Conservation (phyloP, 2,797 vertebrate species). For the Remorina albescens region DNA sequence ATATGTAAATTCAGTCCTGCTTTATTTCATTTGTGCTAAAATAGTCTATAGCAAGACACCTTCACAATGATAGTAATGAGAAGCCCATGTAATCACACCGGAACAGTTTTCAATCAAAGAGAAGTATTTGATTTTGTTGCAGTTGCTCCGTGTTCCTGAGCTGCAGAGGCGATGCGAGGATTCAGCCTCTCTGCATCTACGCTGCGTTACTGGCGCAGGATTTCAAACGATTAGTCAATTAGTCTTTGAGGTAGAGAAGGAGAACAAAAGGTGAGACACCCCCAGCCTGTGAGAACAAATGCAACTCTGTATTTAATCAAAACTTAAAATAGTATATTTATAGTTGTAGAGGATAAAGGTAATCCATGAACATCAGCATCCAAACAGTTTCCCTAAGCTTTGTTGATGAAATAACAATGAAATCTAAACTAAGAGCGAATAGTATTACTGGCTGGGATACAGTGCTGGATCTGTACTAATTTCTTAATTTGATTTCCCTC, state of each 20-base stretch:
- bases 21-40: constrained; percentile 9
- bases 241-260: constrained; percentile 32
- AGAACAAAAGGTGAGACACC: constrained; percentile 10
- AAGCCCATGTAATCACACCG: constrained; percentile 24
- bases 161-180: constrained; percentile 5
- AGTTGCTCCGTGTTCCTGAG: background rate
- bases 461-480: constrained; percentile 73
- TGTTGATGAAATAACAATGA: constrained; percentile 50
- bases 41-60: background rate
- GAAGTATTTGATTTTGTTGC: constrained; percentile 40
- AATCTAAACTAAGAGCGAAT: constrained; percentile 66
- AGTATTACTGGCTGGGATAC: constrained; percentile 62
- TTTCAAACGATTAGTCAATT: constrained; percentile 53
- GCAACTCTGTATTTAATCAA: constrained; percentile 30
- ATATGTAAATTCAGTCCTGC: background rate
- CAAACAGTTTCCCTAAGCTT: constrained; percentile 37
- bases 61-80: constrained; percentile 2
- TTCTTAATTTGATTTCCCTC: constrained; percentile 82
- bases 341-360: constrained; percentile 36
- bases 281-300: constrained; percentile 17
- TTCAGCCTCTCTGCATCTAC: constrained; percentile 2
- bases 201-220: constrained; percentile 39
- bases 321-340: constrained; percentile 31
- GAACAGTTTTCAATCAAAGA: constrained; percentile 29
- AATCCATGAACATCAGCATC: constrained; percentile 44